Percentiles rank a stretch among this genome's conserved stretches.
Evolutionary conservation across 2,888 invertebrate genomes (phyloP).

Genomic region (Cotesia congregata): DNA sequence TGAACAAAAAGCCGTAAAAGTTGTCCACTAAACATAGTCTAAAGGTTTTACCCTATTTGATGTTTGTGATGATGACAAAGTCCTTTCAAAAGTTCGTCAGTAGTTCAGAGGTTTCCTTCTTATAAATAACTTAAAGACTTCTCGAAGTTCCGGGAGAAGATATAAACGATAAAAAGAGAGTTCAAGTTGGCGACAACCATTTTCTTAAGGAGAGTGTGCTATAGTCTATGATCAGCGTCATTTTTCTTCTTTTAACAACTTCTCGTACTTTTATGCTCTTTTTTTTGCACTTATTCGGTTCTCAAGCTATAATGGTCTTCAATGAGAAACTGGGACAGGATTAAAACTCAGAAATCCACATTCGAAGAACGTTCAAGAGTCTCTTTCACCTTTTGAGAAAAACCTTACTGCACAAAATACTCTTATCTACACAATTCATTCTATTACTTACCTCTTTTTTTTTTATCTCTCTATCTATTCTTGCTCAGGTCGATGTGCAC

Average conservation of each 20-base stretch:
- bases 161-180: neutral
- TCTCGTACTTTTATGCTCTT: constrained; percentile 5
- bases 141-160: neutral
- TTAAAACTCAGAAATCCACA: constrained; percentile 39
- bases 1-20: constrained; percentile 18
- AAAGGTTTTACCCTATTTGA: neutral
- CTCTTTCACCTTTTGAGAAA: constrained; percentile 25
- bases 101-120: constrained; percentile 44
- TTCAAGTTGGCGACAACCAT: constrained; percentile 11
- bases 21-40: constrained; percentile 2
- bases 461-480: constrained; percentile 22
- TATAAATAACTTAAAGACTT: neutral
- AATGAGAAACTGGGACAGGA: constrained; percentile 36
- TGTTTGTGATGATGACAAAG: constrained; percentile 28
- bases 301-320: constrained; percentile 36
- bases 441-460: constrained; percentile 20
- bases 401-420: constrained; percentile 10
- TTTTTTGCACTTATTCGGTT: constrained; percentile 20
- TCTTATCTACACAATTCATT: constrained; percentile 32
- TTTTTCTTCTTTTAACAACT: constrained; percentile 15
- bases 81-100: constrained; percentile 42
- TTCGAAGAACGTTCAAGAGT: constrained; percentile 28
- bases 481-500: constrained; percentile 26
- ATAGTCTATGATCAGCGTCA: neutral
- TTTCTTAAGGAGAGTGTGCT: neutral